Evolutionary conservation across 2,113 vertebrate species (phyloP).

Genomic region (Macaca mulatta): DNA sequence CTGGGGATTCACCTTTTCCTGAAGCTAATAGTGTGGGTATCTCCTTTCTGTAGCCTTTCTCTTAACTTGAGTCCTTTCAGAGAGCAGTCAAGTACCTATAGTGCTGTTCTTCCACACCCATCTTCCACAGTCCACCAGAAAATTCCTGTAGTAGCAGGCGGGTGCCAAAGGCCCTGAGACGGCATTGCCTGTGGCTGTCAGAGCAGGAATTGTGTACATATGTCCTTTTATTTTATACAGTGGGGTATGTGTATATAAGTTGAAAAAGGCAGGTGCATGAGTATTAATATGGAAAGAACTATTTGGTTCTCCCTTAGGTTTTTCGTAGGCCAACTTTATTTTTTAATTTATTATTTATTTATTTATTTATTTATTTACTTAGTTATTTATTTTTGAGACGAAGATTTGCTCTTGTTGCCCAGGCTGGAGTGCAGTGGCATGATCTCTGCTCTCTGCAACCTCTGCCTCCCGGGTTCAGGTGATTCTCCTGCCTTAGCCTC

Average conservation of each 20-base stretch:
- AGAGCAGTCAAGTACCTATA: neutral
- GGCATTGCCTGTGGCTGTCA: neutral
- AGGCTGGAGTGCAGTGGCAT: no score
- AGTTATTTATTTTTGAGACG: no score
- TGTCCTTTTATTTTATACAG: neutral
- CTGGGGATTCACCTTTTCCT: neutral
- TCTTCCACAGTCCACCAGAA: neutral
- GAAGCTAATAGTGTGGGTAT: rapidly evolving
- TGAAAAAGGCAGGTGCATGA: neutral
- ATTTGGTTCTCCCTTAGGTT: neutral
- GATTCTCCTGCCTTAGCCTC: no score
- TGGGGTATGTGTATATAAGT: rapidly evolving
- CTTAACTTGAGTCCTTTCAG: neutral
- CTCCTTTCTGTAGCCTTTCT: neutral
- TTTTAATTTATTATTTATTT: neutral
- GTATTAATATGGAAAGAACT: neutral
- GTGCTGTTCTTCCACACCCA: neutral
- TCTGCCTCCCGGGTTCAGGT: no score
- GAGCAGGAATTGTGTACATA: rapidly evolving
- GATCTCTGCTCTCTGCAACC: no score
- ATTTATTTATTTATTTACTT: no score
- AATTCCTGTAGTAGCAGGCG: neutral
- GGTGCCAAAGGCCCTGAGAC: neutral
- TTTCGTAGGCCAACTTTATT: neutral
- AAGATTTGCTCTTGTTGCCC: no score